Evolutionary conservation across 1,140 invertebrate species (phyloP), one percentile per base, ranked within the genome.

Genomic region (Colletes gigas): DNA sequence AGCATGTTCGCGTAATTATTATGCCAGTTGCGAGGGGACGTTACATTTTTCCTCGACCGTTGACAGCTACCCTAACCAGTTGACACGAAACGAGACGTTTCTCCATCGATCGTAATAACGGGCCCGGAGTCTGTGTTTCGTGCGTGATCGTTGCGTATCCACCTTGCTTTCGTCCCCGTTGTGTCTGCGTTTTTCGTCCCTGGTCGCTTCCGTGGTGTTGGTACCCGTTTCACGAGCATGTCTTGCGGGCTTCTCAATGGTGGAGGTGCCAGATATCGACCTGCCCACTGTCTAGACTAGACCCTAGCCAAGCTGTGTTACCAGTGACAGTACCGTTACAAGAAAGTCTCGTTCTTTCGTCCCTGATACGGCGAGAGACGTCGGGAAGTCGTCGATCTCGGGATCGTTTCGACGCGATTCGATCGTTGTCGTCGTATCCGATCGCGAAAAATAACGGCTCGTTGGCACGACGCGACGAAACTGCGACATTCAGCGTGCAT

Each of bases 221-320:
- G 66, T 82, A 69, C 41, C 44, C 57, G 59, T 82, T 69, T 72
- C 85, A 68, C 78, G 82, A 84, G 74, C 70, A 30, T 70, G 74
- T 85, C 80, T 75, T 79, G 83, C 74, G 82, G 60, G 68, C 17
- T 44, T 8, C 47, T 68, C 62, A 67, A 73, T 73, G 67, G 83
- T 81, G 83, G 87, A 85, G 75, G 83, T 89, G 89, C 84, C 87
- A 88, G 87, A 88, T 90, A 90, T 90, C 89, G 89, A 90, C 89
- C 87, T 89, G 88, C 74, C 85, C 78, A 70, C 83, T 78, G 89
- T 90, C 89, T 90, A 90, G 89, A 90, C 84, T 72, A 86, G 81
- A 83, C 83, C 82, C 78, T 86, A 84, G 82, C 83, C 80, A 66
- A 63, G 50, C 44, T 73, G 67, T 72, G 60, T 62, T 67, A 77